Percentiles rank a stretch among this genome's conserved stretches.
Evolutionary conservation across 2,888 invertebrate genomes (phyloP).

Genomic region (Acronicta aceris): DNA sequence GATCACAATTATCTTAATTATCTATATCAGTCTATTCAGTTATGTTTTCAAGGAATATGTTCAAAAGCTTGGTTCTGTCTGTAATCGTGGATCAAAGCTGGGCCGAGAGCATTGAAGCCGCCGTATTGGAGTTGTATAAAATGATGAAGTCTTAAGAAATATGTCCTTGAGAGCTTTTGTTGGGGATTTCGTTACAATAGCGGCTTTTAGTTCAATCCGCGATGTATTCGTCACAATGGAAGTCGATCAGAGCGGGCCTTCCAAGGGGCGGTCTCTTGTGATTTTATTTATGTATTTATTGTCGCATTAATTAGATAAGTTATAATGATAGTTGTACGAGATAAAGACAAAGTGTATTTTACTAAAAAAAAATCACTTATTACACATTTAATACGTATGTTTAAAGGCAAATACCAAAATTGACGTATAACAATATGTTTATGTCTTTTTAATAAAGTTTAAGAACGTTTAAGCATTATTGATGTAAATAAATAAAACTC

Average conservation of each 20-base stretch:
- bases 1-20: not conserved
- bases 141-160: conserved; percentile 22
- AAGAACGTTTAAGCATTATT: no score
- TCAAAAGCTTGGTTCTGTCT: not conserved
- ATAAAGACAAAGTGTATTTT: no score
- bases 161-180: conserved; percentile 30
- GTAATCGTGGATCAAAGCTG: conserved; percentile 8
- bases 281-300: not conserved
- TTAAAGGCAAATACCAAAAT: no score
- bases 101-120: conserved; percentile 9
- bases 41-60: not conserved
- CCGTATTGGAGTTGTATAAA: conserved; percentile 30
- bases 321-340: no score
- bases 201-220: conserved; percentile 24
- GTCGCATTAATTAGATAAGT: not conserved
- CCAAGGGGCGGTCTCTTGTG: conserved; percentile 2
- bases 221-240: conserved; percentile 28
- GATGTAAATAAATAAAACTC: no score
- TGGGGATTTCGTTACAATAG: conserved; percentile 34
- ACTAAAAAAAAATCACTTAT: no score
- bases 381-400: no score
- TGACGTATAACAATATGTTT: no score
- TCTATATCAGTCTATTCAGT: not conserved
- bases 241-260: conserved; percentile 16
- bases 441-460: no score